These are phyloP conservation scores for Malurus splendens DNA, from an alignment of 2,797 vertebrate species.

Conservation along the genomic window DNA sequence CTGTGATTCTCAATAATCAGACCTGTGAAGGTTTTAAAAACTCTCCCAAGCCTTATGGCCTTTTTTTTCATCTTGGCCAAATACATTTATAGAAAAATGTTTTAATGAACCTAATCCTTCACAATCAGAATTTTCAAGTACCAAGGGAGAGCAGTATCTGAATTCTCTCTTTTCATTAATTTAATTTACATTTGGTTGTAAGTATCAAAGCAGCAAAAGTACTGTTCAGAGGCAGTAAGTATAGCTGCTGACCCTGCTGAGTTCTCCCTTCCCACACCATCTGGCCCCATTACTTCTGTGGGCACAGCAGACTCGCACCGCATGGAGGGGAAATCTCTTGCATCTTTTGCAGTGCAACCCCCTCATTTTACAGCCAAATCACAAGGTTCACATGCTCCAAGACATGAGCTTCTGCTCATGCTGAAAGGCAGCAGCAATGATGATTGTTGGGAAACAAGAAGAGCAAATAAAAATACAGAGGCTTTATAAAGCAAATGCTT, in stretches of 20 bases:
- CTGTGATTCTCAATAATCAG: not conserved
- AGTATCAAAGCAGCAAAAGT: slow-evolving; percentile 18
- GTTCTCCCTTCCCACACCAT: slow-evolving; percentile 43
- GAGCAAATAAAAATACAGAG: not conserved
- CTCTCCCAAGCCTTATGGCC: not conserved
- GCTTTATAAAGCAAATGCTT: not conserved
- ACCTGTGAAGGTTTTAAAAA: not conserved
- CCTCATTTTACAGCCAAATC: slow-evolving; percentile 12
- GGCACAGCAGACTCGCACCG: not conserved
- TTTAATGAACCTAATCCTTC: slow-evolving; percentile 48
- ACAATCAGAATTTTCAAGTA: slow-evolving; percentile 18
- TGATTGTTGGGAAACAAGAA: not conserved
- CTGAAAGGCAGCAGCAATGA: slow-evolving; percentile 6
- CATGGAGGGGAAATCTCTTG: slow-evolving; percentile 16
- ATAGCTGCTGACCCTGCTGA: slow-evolving; percentile 38
- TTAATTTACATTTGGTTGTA: slow-evolving; percentile 28
- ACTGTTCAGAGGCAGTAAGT: slow-evolving; percentile 8
- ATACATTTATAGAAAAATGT: not conserved
- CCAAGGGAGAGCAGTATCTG: not conserved
- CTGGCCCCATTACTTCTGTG: slow-evolving; percentile 28
- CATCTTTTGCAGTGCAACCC: slow-evolving; percentile 33
- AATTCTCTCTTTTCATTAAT: not conserved
- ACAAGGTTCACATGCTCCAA: slow-evolving; percentile 13
- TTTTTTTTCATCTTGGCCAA: not conserved
- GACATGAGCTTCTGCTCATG: slow-evolving; percentile 1